Base-by-base conservation (phyloP, 2,888 invertebrate species). In the Cordylochernes scorpioides region DNA sequence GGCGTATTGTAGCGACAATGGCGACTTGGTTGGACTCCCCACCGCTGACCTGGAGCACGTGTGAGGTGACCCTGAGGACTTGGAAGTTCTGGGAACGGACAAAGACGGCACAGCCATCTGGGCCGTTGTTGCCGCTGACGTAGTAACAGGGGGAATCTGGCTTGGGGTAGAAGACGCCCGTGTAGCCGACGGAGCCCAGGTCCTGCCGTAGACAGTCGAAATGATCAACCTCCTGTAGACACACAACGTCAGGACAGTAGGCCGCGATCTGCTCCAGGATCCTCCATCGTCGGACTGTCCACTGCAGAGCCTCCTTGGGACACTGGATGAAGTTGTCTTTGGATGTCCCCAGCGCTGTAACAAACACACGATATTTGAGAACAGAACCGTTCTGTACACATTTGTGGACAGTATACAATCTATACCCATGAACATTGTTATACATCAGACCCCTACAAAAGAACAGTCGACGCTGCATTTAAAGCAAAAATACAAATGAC, bases 41-140 rank as follows among this genome's bases (percentile, higher is more conserved):
- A 34, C 63, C 58, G 67, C 68, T 69, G n/a, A 69, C 67, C 51
- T 68, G 67, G 24, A 69, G 54, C 28, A 67, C 57, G 34, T 63
- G 57, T 1, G 61, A 63, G 31, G 65, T 62, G 15, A 57, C 59
- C 34, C 57, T 54, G 14, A 66, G 43, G 28, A 68, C 49, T 31
- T 66, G 61, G 40, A 68, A 64, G 48, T 65, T 65, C 38, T 62
- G 58, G 27, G 58, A 58, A 37, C 63, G 59, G 49, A 63, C 71
- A 50, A 73, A 72, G 28, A 73, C 58, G 16, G 72, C 71, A 50
- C 72, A 73, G 6, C 73, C 72, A 50, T 73, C 73, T 0, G 72
- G 71, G 1, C 73, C 73, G 44, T 66, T 67, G 46, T 70, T 70
- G 38, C 65, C 64, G 35, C 62, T 58, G 25, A 68, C 61, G 44